Conservation (phyloP, 2,888 invertebrate species). For the Drosophila prolongata region DNA sequence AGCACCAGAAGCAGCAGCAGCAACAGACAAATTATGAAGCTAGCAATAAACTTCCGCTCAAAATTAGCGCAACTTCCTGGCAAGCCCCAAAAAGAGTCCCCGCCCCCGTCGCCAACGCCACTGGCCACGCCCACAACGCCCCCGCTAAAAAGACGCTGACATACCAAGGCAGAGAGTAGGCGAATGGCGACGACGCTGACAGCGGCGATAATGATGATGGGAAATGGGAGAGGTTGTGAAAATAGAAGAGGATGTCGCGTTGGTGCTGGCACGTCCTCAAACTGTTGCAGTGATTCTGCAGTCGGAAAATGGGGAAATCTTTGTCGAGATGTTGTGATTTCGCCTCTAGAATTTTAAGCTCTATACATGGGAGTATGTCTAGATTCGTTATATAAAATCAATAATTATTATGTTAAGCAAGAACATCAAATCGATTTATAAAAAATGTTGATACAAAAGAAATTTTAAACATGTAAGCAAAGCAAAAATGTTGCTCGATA, state of each 20-base stretch:
- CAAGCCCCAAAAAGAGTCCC: slow-evolving; percentile 50
- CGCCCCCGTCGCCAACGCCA: slow-evolving; percentile 17
- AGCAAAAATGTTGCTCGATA: no score
- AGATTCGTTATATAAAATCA: no score
- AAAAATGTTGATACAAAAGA: no score
- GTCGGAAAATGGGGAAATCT: slow-evolving; percentile 6
- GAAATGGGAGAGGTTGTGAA: slow-evolving; percentile 8
- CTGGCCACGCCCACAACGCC: slow-evolving; percentile 22
- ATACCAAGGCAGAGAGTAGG: slow-evolving; percentile 30
- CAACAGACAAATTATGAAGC: slow-evolving; percentile 69
- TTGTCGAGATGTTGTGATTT: neutral
- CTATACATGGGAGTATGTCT: no score
- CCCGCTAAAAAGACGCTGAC: slow-evolving; percentile 32
- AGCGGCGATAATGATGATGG: slow-evolving; percentile 36
- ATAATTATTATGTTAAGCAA: no score
- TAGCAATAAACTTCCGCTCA: slow-evolving; percentile 73
- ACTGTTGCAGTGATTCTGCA: slow-evolving; percentile 27
- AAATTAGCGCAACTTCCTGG: slow-evolving; percentile 71
- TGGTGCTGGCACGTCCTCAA: slow-evolving; percentile 18
- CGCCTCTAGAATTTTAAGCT: neutral
- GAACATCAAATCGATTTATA: no score
- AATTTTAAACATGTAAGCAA: no score
- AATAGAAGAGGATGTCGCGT: slow-evolving; percentile 10
- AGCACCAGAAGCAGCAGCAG: slow-evolving; percentile 24
- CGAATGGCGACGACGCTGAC: slow-evolving; percentile 38